Evolutionary conservation across 2,113 vertebrate genomes (phyloP), one percentile per base, ranked within the genome.

Genomic region (Leptocoma aspasia): DNA sequence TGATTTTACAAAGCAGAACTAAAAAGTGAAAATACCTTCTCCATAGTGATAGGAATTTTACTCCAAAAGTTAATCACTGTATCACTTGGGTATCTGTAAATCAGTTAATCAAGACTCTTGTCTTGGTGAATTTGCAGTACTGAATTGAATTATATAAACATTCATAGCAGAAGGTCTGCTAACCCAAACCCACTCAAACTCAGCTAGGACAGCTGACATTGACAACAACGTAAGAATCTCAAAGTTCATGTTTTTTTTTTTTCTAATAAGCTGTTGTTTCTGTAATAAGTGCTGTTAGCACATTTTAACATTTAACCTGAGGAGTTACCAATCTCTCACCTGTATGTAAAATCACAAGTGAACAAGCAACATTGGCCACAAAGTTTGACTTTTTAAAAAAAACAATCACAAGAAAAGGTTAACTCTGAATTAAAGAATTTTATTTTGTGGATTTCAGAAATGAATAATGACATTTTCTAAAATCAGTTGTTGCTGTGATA

Each of bases 361-460:
- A 77, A 82, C 24, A 76, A 79, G 14, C 5, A 70, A 8, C 13
- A 76, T 1, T 7, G 7, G 16, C 16, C 44, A 15, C 37, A 13
- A 19, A 30, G 13, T 28, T 2, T 33, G 10, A 35, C 26, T 28
- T 65, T 57, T 39, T 68, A 11, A 22, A 41, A 44, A 49, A 70
- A 63, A 15, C 0, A 53, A 57, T 3, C 65, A 87, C 37, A 5
- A 20, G 39, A 52, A n/a, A 76, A 68, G 16, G 7, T 64, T n/a
- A 89, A 53, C 8, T 82, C 22, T 83, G 77, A 89, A 59, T 63
- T n/a, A 81, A 82, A 84, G 35, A 37, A 39, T 95, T 98, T 98
- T 98, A 98, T 98, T 98, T 95, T 97, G 92, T 96, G 93, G 89
- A 95, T 94, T 93, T 97, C 93, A 96, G 92, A 96, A 82, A 92